These are phyloP conservation scores for Rhyacophila evoluta DNA, from an alignment of 2,888 invertebrate genomes.

Conservation along the genomic window DNA sequence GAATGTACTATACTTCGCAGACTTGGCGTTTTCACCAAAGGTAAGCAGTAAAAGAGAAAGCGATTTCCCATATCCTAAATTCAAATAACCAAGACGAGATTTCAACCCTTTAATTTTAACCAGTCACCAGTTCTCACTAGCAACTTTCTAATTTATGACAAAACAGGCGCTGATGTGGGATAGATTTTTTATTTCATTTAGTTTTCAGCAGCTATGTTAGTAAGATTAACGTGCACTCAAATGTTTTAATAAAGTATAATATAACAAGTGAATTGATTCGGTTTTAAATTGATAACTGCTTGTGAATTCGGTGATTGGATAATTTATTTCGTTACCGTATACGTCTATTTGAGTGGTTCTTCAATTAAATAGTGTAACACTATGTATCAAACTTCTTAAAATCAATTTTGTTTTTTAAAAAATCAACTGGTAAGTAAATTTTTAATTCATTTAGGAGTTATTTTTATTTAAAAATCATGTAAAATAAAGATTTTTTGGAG, in stretches of 20 bases:
- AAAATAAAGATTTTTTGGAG: not conserved
- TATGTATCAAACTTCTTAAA: too few relatives aligned
- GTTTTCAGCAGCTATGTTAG: not conserved
- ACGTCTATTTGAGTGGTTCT: too few relatives aligned
- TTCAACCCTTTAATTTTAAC: constrained; percentile 30
- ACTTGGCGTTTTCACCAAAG: not conserved
- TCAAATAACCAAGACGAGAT: not conserved
- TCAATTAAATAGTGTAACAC: too few relatives aligned
- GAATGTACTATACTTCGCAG: not conserved
- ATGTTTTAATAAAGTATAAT: too few relatives aligned
- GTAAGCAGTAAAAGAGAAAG: constrained; percentile 49
- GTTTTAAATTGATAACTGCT: not conserved
- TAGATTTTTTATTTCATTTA: constrained; percentile 5
- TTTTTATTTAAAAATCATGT: too few relatives aligned
- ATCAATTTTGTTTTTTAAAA: too few relatives aligned
- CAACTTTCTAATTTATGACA: constrained; percentile 37
- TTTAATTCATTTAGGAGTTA: too few relatives aligned
- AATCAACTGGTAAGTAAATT: too few relatives aligned
- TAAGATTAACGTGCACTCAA: too few relatives aligned
- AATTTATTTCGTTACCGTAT: too few relatives aligned
- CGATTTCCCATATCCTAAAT: constrained; percentile 35
- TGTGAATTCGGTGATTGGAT: not conserved
- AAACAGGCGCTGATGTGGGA: not conserved
- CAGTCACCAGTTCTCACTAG: constrained; percentile 11
- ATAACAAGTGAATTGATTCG: not conserved